phyloP scores from a whole-genome alignment of 2,797 vertebrate species.

The Karalla daura region DNA sequence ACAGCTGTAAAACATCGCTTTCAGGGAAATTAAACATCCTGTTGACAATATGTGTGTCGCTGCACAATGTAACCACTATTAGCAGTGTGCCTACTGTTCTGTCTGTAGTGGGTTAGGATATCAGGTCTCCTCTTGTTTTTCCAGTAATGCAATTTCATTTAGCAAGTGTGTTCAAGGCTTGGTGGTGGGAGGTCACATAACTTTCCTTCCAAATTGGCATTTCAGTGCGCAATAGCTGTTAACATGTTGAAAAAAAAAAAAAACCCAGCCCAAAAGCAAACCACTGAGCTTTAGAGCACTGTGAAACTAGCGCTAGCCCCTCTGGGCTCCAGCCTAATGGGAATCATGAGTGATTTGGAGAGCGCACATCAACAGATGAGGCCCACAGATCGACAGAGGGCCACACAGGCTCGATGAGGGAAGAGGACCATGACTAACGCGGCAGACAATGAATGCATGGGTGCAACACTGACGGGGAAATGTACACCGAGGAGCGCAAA shows the following conservation, averaged over 20 bases:
- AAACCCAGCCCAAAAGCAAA: background rate
- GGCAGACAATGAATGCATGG: constrained; percentile 26
- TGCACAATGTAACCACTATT: background rate
- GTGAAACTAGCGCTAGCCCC: constrained; percentile 22
- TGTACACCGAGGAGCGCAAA: constrained; percentile 35
- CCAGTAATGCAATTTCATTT: background rate
- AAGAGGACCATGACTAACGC: constrained; percentile 18
- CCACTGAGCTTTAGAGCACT: constrained; percentile 9
- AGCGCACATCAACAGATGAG: constrained; percentile 45
- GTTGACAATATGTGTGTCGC: background rate
- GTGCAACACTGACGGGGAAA: constrained; percentile 15
- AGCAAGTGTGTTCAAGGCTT: background rate
- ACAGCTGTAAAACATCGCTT: constrained; percentile 12
- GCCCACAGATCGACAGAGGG: constrained; percentile 27
- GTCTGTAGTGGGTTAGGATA: no score
- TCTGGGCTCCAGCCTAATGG: constrained; percentile 51
- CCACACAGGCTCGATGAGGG: constrained; percentile 1
- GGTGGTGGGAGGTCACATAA: constrained; percentile 8
- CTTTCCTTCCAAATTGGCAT: constrained; percentile 1
- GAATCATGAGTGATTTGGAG: constrained; percentile 60
- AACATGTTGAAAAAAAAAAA: constrained; percentile 27
- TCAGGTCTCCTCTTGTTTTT: background rate
- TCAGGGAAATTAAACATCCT: background rate
- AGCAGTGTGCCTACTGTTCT: background rate
- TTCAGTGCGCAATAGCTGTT: constrained; percentile 4